Evolutionary conservation across 2,888 invertebrate species (phyloP).

Genomic region (Nomada lathburiana): DNA sequence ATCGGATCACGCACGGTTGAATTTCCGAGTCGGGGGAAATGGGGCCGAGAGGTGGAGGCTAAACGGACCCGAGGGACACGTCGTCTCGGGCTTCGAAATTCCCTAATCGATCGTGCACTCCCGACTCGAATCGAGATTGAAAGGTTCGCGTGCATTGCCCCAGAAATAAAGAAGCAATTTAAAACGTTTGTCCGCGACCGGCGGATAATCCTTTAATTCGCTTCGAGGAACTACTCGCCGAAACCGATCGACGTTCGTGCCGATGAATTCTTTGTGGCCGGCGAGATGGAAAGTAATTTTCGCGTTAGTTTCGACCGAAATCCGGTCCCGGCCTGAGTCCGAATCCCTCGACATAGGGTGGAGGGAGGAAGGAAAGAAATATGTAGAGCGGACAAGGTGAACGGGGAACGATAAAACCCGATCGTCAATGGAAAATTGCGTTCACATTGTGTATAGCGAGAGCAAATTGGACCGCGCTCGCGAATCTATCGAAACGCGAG

Average conservation of each 20-base stretch:
- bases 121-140: slow-evolving; percentile 72
- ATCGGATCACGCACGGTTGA: slow-evolving; percentile 78
- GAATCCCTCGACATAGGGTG: neutral
- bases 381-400: neutral
- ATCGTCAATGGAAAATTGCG: slow-evolving; percentile 22
- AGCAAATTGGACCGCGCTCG: slow-evolving; percentile 16
- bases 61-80: slow-evolving; percentile 81
- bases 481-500: slow-evolving; percentile 7
- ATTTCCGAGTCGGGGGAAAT: slow-evolving; percentile 77
- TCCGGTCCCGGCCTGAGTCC: slow-evolving; percentile 23
- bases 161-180: slow-evolving; percentile 72
- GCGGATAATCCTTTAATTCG: slow-evolving; percentile 71
- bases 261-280: slow-evolving; percentile 56
- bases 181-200: slow-evolving; percentile 64
- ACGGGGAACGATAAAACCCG: slow-evolving; percentile 16
- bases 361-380: neutral
- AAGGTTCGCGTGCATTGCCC: slow-evolving; percentile 73
- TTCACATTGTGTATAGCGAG: slow-evolving; percentile 15
- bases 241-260: slow-evolving; percentile 40
- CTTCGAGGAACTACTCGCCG: slow-evolving; percentile 63
- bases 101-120: slow-evolving; percentile 80
- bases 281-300: slow-evolving; percentile 65
- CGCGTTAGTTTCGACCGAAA: slow-evolving; percentile 37
- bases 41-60: slow-evolving; percentile 67
- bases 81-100: slow-evolving; percentile 78